Conservation (phyloP, 2,888 invertebrate species). For the Sphinx pinastri region DNA sequence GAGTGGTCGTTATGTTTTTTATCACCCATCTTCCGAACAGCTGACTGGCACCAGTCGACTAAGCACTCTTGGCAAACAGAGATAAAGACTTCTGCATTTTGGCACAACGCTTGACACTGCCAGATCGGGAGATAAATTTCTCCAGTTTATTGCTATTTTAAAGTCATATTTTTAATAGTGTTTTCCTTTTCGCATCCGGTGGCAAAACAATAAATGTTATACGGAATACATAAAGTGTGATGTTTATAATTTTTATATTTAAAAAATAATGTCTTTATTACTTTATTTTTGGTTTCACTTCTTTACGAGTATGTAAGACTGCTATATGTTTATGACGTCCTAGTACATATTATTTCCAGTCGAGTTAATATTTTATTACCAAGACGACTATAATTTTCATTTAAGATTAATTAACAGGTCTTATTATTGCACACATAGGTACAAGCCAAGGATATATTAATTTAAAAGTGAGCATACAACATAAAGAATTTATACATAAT, state of each 20-base stretch:
- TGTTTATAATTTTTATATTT: background rate
- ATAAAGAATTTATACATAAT: background rate
- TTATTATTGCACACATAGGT: no score
- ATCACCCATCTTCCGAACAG: slow-evolving; percentile 37
- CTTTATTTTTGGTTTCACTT: no score
- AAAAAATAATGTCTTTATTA: no score
- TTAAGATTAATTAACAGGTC: no score
- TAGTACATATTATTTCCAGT: no score
- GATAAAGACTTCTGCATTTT: background rate
- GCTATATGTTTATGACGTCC: no score
- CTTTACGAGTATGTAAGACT: no score
- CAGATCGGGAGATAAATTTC: slow-evolving; percentile 6
- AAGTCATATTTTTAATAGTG: background rate
- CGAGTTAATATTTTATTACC: no score
- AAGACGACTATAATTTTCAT: background rate
- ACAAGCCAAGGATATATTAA: background rate
- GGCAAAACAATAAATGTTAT: background rate
- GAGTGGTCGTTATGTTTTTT: slow-evolving; percentile 43
- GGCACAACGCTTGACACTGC: slow-evolving; percentile 1
- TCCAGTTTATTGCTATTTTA: background rate
- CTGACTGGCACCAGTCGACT: slow-evolving; percentile 34
- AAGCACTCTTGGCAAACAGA: background rate
- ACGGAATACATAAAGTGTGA: background rate
- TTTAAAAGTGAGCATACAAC: background rate
- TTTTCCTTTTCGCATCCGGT: background rate